A percentile compares a stretch with the other conserved stretches of the same genome.
phyloP scores from a whole-genome alignment of 2,113 vertebrate species.

The Lamprologus lemairii region DNA sequence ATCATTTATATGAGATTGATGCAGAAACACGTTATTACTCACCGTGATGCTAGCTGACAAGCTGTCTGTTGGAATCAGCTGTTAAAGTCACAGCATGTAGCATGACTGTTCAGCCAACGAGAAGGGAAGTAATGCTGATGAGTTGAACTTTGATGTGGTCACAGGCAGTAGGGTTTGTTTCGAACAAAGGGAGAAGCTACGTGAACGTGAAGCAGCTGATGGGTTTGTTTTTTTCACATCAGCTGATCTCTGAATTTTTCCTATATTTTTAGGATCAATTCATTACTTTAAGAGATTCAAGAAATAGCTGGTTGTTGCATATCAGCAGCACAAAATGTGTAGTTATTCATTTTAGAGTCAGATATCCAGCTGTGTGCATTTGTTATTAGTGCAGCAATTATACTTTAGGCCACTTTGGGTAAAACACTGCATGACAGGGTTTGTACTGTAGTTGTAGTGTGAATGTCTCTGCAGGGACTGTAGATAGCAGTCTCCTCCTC shows the following conservation, averaged over 20 bases:
- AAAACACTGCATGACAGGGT: not conserved
- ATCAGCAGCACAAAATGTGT: not conserved
- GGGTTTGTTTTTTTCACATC: fast-evolving
- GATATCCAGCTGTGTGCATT: not conserved
- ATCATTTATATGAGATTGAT: conserved; percentile 28
- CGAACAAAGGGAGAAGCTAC: not conserved
- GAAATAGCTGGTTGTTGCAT: not conserved
- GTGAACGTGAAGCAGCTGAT: not conserved
- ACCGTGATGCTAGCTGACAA: conserved; percentile 51
- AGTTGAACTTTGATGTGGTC: not conserved
- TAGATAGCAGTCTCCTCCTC: fast-evolving
- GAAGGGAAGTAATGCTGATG: not conserved
- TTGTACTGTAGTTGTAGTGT: not conserved
- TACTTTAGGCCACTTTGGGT: not conserved
- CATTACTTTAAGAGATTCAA: not conserved
- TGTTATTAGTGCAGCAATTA: not conserved
- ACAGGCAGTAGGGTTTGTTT: not conserved
- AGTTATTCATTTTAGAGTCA: not conserved
- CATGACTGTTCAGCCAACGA: conserved; percentile 22
- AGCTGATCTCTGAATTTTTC: not conserved
- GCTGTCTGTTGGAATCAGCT: conserved; percentile 49
- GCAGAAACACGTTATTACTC: conserved; percentile 32
- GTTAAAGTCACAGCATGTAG: conserved; percentile 36
- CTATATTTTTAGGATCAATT: fast-evolving
- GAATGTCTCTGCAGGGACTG: not conserved